Conservation (phyloP, 2,113 vertebrate genomes). For the Sitta europaea region DNA sequence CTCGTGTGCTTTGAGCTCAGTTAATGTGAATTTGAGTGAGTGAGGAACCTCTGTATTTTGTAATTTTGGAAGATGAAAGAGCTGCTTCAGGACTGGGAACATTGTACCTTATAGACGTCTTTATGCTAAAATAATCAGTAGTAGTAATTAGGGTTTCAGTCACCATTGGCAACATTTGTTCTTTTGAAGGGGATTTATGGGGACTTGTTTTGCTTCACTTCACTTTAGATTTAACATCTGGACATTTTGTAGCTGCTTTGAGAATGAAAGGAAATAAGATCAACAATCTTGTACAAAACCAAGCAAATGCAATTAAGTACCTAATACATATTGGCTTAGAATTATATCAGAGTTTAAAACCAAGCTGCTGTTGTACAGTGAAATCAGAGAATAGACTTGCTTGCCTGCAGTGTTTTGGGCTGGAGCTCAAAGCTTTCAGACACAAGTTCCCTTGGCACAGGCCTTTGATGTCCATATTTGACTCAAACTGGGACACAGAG, state of each 20-base stretch:
- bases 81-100: background rate
- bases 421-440: background rate
- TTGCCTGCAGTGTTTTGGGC: background rate
- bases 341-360: background rate
- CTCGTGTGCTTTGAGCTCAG: background rate
- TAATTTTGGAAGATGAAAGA: background rate
- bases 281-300: background rate
- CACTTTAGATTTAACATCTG: background rate
- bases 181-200: background rate
- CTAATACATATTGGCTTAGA: background rate
- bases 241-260: background rate
- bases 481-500: background rate
- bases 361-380: background rate
- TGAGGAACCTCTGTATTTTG: background rate
- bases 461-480: background rate
- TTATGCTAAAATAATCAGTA: background rate
- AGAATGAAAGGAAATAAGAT: background rate
- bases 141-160: background rate
- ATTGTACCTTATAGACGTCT: background rate
- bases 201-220: background rate
- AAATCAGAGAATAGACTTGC: background rate
- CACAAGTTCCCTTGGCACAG: background rate
- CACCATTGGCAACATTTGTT: background rate
- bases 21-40: background rate
- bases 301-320: background rate